Conservation (phyloP, 2,888 invertebrate genomes). For the Tiliacea citrago region DNA sequence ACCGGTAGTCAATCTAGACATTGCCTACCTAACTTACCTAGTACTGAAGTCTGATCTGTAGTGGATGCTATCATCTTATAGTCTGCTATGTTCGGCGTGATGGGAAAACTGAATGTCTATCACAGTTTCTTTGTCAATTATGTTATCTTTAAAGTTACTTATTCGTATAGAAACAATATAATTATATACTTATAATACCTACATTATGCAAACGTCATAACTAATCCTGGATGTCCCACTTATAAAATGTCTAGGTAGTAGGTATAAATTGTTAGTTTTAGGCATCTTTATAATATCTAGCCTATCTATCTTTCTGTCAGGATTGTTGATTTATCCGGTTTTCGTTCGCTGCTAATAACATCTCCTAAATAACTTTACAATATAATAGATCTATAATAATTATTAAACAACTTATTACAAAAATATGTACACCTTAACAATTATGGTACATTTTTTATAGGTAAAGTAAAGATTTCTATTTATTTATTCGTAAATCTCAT, state of each 20-base stretch:
- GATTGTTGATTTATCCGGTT: slow-evolving; percentile 51
- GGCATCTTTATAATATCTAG: slow-evolving; percentile 66
- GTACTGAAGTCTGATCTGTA: slow-evolving; percentile 44
- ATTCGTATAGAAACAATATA: slow-evolving; percentile 59
- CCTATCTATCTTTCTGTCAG: slow-evolving; percentile 63
- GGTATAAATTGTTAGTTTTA: slow-evolving; percentile 59
- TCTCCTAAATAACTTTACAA: slow-evolving; percentile 58
- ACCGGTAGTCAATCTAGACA: slow-evolving; percentile 48
- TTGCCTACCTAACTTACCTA: slow-evolving; percentile 44
- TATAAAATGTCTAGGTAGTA: slow-evolving; percentile 62
- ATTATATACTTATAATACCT: slow-evolving; percentile 52
- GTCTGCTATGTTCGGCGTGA: slow-evolving; percentile 50
- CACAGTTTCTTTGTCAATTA: slow-evolving; percentile 75
- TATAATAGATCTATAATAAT: slow-evolving; percentile 61
- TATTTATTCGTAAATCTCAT: slow-evolving; percentile 61
- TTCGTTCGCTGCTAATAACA: slow-evolving; percentile 62
- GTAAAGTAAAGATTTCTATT: slow-evolving; percentile 65
- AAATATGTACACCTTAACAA: slow-evolving; percentile 77
- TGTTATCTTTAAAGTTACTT: slow-evolving; percentile 59
- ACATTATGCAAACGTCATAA: slow-evolving; percentile 55
- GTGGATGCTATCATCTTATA: slow-evolving; percentile 32
- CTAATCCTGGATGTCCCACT: slow-evolving; percentile 58
- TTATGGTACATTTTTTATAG: slow-evolving; percentile 64
- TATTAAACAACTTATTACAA: slow-evolving; percentile 68
- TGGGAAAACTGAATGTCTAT: slow-evolving; percentile 72